Percentiles rank a stretch among this genome's conserved stretches.
Conservation (phyloP, 2,113 vertebrate genomes). For the Podiceps cristatus region DNA sequence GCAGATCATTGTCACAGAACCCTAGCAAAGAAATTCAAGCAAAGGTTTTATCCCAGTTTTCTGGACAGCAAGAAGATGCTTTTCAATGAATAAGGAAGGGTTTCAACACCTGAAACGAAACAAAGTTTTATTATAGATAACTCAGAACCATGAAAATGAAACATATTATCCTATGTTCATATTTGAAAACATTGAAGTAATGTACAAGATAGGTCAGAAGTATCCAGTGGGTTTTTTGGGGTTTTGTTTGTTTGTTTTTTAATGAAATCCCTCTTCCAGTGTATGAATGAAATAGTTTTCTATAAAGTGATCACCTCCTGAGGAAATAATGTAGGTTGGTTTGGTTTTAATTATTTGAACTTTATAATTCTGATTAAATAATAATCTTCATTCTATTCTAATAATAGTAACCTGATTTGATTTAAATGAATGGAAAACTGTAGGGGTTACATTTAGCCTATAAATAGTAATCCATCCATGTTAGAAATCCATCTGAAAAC, state of each 20-base stretch:
- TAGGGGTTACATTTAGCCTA: neutral
- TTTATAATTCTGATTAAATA: neutral
- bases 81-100: neutral
- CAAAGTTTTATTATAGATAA: neutral
- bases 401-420: neutral
- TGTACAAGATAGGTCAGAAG: neutral
- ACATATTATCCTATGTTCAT: neutral
- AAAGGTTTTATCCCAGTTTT: neutral
- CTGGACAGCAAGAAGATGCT: neutral
- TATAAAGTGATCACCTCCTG: neutral
- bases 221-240: neutral
- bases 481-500: neutral
- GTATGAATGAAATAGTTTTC: neutral
- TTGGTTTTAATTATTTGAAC: neutral
- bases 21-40: neutral
- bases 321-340: neutral
- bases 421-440: neutral
- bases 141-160: neutral
- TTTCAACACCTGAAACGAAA: neutral
- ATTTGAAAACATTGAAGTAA: neutral
- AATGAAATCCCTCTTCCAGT: neutral
- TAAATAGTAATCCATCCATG: neutral
- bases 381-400: neutral
- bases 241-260: neutral
- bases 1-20: neutral